phyloP scores from a whole-genome alignment of 2,888 invertebrate species.

The Aphrophora alni region DNA sequence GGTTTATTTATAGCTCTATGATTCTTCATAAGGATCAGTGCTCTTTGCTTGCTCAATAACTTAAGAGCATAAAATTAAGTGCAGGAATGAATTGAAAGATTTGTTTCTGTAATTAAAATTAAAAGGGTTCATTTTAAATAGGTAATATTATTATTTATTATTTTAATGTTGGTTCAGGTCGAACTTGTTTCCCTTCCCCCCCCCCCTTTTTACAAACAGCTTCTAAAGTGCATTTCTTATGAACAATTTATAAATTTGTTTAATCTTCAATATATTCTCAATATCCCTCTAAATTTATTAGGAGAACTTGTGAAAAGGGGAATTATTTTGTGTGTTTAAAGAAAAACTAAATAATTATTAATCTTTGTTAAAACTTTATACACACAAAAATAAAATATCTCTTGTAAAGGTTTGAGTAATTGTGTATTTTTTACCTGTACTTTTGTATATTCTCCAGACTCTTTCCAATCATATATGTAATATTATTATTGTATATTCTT shows the following conservation, averaged over 20 bases:
- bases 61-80: not conserved
- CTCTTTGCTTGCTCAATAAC: not conserved
- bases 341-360: slow-evolving; percentile 12
- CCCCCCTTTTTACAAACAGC: slow-evolving; percentile 34
- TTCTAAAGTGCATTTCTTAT: slow-evolving; percentile 18
- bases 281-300: not conserved
- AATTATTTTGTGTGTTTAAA: slow-evolving; percentile 36
- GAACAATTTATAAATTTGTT: not conserved
- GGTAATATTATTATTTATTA: not conserved
- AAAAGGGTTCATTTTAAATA: not conserved
- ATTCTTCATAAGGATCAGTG: not conserved
- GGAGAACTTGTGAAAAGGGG: slow-evolving; percentile 37
- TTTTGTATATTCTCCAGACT: slow-evolving; percentile 25
- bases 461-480: not conserved
- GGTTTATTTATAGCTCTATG: not conserved
- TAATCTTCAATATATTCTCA: not conserved
- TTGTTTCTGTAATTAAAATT: not conserved
- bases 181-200: not conserved
- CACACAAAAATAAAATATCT: slow-evolving; percentile 40
- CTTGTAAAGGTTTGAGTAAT: slow-evolving; percentile 34
- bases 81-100: not conserved
- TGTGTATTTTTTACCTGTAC: slow-evolving; percentile 35
- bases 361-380: slow-evolving; percentile 24
- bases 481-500: slow-evolving; percentile 10
- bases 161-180: slow-evolving; percentile 17